These are phyloP conservation scores for Platyscapa corneri DNA, from an alignment of 1,140 invertebrate genomes.

Conservation along the genomic window DNA sequence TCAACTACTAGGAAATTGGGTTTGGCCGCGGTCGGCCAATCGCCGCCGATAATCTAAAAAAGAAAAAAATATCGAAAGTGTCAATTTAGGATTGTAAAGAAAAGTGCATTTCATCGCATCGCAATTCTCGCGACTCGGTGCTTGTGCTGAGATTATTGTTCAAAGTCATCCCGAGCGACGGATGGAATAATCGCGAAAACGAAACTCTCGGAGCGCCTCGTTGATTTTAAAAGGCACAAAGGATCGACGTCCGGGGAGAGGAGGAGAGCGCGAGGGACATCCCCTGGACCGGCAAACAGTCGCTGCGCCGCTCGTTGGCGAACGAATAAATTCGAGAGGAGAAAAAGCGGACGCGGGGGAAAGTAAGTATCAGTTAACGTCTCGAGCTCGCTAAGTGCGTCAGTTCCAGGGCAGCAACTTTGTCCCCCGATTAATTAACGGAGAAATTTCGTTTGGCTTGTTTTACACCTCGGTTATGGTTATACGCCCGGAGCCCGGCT, in stretches of 20 bases:
- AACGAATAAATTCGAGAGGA: not conserved
- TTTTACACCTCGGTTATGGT: constrained; percentile 21
- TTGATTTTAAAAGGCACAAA: not conserved
- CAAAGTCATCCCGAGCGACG: not conserved
- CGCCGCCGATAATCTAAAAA: not conserved
- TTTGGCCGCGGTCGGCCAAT: not conserved
- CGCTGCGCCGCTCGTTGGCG: not conserved
- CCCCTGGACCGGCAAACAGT: no score
- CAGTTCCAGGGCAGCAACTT: not conserved
- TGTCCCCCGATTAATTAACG: constrained; percentile 41
- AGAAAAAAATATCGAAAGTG: not conserved
- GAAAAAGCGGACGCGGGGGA: not conserved
- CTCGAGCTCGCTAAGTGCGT: not conserved
- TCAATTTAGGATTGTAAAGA: not conserved
- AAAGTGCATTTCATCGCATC: not conserved
- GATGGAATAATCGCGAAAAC: not conserved
- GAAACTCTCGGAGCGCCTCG: not conserved
- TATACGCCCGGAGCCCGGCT: not conserved
- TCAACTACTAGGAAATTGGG: not conserved
- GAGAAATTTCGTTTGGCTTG: not conserved
- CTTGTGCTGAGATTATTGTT: not conserved
- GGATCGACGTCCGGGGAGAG: not conserved
- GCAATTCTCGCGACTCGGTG: not conserved
- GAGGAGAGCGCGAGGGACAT: no score
- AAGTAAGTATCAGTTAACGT: not conserved